A percentile compares a stretch with the other conserved stretches of the same genome.
Conservation (phyloP, 1,140 invertebrate species). For the Neodiprion fabricii region DNA sequence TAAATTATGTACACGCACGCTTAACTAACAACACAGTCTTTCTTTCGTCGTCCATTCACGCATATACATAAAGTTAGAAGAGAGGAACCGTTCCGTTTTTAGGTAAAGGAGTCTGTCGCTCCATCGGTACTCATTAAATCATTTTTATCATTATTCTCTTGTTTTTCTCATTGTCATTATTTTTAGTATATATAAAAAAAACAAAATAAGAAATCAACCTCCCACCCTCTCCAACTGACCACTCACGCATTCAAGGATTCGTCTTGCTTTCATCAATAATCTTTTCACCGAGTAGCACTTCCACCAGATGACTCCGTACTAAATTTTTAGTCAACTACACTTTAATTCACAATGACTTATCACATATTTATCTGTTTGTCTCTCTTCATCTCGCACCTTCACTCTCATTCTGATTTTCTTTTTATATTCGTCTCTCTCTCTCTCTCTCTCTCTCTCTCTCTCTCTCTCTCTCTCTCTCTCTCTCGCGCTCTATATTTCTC, state of each 20-base stretch:
- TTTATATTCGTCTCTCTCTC: slow-evolving; percentile 25
- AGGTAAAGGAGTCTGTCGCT: slow-evolving; percentile 35
- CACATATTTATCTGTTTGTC: slow-evolving; percentile 53
- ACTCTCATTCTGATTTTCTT: neutral
- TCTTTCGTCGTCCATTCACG: slow-evolving; percentile 42
- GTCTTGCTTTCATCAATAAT: neutral
- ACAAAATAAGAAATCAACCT: neutral
- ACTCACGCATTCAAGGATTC: slow-evolving; percentile 11
- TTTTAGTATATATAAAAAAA: neutral
- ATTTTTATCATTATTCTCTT: slow-evolving; percentile 24
- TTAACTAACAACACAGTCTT: slow-evolving; percentile 41
- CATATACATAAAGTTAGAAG: slow-evolving; percentile 44
- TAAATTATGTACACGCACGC: slow-evolving; percentile 57
- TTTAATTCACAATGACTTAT: slow-evolving; percentile 59
- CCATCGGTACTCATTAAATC: slow-evolving; percentile 28
- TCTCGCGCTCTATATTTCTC: slow-evolving; percentile 2
- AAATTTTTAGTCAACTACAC: slow-evolving; percentile 5
- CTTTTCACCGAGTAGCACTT: slow-evolving; percentile 37
- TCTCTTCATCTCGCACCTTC: slow-evolving; percentile 30
- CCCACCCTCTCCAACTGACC: slow-evolving; percentile 13
- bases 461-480: slow-evolving; percentile 23
- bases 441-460: slow-evolving; percentile 22
- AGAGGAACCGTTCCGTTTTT: slow-evolving; percentile 39
- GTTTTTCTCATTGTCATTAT: slow-evolving; percentile 20
- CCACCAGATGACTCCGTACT: slow-evolving; percentile 28